Conservation (phyloP, 2,888 invertebrate species). For the Pristionchus arcanus region DNA sequence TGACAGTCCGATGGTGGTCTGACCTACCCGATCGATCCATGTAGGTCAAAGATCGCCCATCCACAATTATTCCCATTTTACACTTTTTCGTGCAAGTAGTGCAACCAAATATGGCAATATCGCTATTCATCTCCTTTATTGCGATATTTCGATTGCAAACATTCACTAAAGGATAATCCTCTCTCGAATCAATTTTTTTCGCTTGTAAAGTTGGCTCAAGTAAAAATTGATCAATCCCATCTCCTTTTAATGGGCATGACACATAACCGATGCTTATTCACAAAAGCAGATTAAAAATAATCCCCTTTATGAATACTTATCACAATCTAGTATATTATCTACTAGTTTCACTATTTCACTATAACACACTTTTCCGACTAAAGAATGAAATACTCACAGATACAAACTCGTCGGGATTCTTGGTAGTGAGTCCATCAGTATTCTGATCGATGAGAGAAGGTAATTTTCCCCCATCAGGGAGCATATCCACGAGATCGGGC, state of each 20-base stretch:
- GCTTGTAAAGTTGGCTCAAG: not conserved
- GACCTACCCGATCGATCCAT: not conserved
- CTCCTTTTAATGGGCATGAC: not conserved
- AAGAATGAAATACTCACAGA: constrained; percentile 3
- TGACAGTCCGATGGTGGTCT: not conserved
- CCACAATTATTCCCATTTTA: not conserved
- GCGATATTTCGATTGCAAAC: not conserved
- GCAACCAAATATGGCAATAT: not conserved
- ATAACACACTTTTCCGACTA: not conserved
- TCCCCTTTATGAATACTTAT: not conserved
- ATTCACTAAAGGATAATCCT: not conserved
- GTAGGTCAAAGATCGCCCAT: not conserved
- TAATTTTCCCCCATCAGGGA: constrained; percentile 54
- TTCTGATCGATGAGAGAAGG: constrained; percentile 60
- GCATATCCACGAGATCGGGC: constrained; percentile 62
- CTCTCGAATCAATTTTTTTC: not conserved
- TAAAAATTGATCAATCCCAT: not conserved
- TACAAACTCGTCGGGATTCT: constrained; percentile 36
- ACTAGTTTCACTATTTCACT: not conserved
- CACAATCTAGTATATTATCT: not conserved
- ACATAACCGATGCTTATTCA: not conserved
- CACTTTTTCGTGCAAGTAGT: not conserved
- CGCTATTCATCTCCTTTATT: not conserved
- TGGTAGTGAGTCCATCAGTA: not conserved
- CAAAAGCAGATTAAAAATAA: not conserved